A percentile compares a stretch with the other conserved stretches of the same genome.
phyloP scores from a whole-genome alignment of 2,113 vertebrate species.

The Bubo blakistoni region DNA sequence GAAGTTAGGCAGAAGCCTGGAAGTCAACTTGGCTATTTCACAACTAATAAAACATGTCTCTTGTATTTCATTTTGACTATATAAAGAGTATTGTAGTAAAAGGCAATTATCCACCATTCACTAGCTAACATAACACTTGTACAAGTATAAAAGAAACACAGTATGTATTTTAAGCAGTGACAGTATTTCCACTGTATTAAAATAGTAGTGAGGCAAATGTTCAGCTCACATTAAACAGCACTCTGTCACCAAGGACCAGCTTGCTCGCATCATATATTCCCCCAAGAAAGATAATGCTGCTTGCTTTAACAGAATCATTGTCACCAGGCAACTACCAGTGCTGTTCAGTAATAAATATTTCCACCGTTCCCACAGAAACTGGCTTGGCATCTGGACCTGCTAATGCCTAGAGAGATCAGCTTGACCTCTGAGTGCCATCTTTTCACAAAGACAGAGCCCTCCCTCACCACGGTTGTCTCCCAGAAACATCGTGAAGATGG shows the following conservation, averaged over 20 bases:
- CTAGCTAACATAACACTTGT: slow-evolving; percentile 49
- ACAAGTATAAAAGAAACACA: slow-evolving; percentile 35
- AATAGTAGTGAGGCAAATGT: slow-evolving; percentile 30
- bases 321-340: slow-evolving; percentile 49
- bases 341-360: slow-evolving; percentile 49
- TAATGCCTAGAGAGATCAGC: slow-evolving; percentile 21
- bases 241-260: slow-evolving; percentile 8
- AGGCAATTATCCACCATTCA: slow-evolving; percentile 53
- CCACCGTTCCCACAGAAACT: slow-evolving; percentile 52
- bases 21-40: slow-evolving; percentile 58
- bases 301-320: slow-evolving; percentile 42
- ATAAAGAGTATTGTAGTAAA: slow-evolving; percentile 34
- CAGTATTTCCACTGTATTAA: slow-evolving; percentile 42
- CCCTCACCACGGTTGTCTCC: background rate
- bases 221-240: slow-evolving; percentile 48
- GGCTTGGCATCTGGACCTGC: background rate
- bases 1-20: slow-evolving; percentile 57
- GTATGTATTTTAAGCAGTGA: slow-evolving; percentile 47
- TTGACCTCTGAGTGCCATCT: background rate
- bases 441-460: background rate
- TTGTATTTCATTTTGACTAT: slow-evolving; percentile 58
- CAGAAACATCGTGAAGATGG: background rate
- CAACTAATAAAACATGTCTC: slow-evolving; percentile 67
- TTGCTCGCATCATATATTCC: slow-evolving; percentile 40
- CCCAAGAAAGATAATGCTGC: slow-evolving; percentile 42